Conservation (phyloP, 2,113 vertebrate genomes). For the Semicossyphus pulcher region DNA sequence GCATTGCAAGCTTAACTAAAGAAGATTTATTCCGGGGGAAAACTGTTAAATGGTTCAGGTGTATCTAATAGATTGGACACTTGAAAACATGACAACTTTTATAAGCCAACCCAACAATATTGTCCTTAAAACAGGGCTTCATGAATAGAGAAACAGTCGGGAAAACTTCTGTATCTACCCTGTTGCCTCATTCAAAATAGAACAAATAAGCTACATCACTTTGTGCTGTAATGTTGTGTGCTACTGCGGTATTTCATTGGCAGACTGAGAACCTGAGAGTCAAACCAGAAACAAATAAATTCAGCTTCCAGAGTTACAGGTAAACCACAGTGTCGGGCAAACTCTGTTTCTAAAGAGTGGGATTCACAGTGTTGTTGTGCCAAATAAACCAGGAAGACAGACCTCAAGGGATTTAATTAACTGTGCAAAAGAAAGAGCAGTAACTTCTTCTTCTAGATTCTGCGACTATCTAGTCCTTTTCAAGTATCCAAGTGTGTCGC, state of each 20-base stretch:
- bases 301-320: neutral
- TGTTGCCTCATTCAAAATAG: constrained; percentile 24
- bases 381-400: constrained; percentile 19
- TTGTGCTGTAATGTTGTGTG: neutral
- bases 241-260: constrained; percentile 6
- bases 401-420: neutral
- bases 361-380: constrained; percentile 22
- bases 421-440: neutral
- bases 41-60: neutral
- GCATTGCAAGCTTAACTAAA: neutral
- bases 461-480: constrained; percentile 4
- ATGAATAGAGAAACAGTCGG: neutral
- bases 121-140: neutral
- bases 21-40: neutral
- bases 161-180: neutral
- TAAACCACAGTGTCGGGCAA: neutral
- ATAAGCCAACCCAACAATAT: neutral
- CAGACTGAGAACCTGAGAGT: constrained; percentile 23
- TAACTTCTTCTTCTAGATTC: neutral
- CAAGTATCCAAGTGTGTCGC: neutral
- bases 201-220: constrained; percentile 6
- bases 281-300: constrained; percentile 9
- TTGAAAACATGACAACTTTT: neutral
- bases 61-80: neutral
- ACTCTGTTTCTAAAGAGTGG: neutral